These are phyloP conservation scores for Cyrtorhinus lividipennis DNA, from an alignment of 1,140 invertebrate genomes.

Conservation along the genomic window DNA sequence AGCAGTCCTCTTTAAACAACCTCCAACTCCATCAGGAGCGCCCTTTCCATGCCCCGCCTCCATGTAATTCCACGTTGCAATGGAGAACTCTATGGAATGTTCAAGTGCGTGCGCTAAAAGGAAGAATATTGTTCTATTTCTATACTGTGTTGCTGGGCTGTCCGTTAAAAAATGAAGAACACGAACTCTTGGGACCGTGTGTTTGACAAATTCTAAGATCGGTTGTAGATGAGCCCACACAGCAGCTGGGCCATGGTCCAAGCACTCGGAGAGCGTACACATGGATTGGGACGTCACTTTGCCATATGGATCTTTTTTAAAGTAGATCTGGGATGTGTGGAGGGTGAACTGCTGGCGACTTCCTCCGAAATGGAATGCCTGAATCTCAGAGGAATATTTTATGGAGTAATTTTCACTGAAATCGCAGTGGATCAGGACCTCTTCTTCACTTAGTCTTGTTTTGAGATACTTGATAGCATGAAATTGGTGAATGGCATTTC, in stretches of 20 bases:
- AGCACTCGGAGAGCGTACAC: too few species aligned
- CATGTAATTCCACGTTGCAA: slow-evolving; percentile 28
- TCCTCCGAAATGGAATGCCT: too few species aligned
- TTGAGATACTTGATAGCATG: neutral
- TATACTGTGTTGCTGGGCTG: slow-evolving; percentile 17
- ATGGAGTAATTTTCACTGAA: too few species aligned
- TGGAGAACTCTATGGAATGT: neutral
- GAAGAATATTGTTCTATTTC: slow-evolving; percentile 14
- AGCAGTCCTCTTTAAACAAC: slow-evolving; percentile 30
- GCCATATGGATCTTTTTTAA: too few species aligned
- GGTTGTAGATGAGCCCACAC: too few species aligned
- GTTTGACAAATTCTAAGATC: too few species aligned
- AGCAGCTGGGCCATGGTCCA: too few species aligned
- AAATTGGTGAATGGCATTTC: neutral
- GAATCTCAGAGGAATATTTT: too few species aligned
- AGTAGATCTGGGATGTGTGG: too few species aligned
- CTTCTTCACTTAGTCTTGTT: neutral
- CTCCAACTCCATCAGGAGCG: slow-evolving; percentile 30
- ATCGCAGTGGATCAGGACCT: too few species aligned
- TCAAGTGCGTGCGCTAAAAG: neutral
- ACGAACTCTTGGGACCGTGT: neutral
- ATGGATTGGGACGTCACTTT: too few species aligned
- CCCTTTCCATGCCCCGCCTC: slow-evolving; percentile 29
- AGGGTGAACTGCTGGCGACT: too few species aligned
- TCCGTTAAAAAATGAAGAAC: slow-evolving; percentile 16